Percentiles rank a stretch among this genome's conserved stretches.
Evolutionary conservation across 2,113 vertebrate genomes (phyloP).

Genomic region (Callipepla squamata): DNA sequence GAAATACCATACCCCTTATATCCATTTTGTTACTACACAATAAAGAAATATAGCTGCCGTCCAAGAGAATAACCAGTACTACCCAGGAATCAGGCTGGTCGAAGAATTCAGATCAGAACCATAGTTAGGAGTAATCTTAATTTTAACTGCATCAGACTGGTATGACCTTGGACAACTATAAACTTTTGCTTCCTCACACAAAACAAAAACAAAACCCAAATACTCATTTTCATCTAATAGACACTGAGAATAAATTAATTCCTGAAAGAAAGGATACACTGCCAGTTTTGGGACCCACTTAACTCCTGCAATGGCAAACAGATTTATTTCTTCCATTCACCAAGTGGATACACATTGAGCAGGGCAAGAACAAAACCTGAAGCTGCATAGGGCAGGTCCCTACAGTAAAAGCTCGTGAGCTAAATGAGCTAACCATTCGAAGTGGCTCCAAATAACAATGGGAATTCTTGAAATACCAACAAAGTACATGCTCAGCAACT

Average conservation of each 20-base stretch:
- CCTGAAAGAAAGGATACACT: not conserved
- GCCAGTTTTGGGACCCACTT: not conserved
- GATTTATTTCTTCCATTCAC: not conserved
- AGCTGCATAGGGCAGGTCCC: not conserved
- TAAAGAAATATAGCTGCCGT: not conserved
- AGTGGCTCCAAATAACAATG: not conserved
- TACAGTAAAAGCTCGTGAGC: not conserved
- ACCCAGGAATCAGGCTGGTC: not conserved
- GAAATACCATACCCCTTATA: not conserved
- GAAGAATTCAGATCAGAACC: not conserved
- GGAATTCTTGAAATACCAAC: not conserved
- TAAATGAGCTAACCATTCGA: not conserved
- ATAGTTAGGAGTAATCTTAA: not conserved
- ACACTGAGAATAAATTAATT: not conserved
- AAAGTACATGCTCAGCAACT: not conserved
- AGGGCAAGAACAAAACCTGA: not conserved
- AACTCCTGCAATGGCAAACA: not conserved
- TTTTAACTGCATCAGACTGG: not conserved
- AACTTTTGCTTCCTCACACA: not conserved
- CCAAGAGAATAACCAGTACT: not conserved
- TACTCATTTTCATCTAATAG: not conserved
- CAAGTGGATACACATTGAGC: not conserved
- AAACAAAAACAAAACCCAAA: not conserved
- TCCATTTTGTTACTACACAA: not conserved
- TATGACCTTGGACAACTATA: not conserved